phyloP scores from a whole-genome alignment of 2,888 invertebrate genomes.

The Stenichneumon culpator region DNA sequence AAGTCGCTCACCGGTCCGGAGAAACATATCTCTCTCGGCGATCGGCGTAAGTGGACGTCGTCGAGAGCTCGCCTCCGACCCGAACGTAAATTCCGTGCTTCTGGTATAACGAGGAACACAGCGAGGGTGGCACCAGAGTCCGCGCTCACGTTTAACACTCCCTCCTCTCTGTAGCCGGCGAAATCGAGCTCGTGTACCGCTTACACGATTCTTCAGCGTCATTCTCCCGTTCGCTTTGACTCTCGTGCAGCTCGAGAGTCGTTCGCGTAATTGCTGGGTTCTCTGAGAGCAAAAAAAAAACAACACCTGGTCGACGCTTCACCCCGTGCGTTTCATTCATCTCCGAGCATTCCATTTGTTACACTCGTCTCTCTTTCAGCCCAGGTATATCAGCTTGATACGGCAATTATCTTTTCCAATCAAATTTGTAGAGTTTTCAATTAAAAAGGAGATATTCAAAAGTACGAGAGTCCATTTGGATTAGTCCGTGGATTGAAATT shows the following conservation, averaged over 20 bases:
- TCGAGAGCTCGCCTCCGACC: conserved; percentile 11
- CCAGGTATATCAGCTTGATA: not conserved
- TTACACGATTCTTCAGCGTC: conserved; percentile 26
- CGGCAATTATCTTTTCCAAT: not conserved
- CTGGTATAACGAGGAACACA: not conserved
- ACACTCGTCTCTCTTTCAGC: not conserved
- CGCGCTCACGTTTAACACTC: conserved; percentile 5
- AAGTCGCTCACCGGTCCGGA: conserved; percentile 15
- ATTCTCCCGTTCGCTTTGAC: conserved; percentile 17
- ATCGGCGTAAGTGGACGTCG: conserved; percentile 51
- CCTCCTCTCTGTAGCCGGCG: conserved; percentile 1
- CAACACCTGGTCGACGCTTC: conserved; percentile 58
- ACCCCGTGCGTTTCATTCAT: conserved; percentile 62
- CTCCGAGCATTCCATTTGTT: conserved; percentile 37
- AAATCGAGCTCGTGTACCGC: conserved; percentile 50
- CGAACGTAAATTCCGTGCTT: conserved; percentile 39
- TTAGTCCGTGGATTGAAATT: not conserved
- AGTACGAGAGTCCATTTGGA: not conserved
- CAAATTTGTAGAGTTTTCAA: too few relatives aligned
- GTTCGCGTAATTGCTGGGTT: conserved; percentile 64
- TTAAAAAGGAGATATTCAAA: too few relatives aligned
- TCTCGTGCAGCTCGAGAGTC: conserved; percentile 59
- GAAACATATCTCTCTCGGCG: conserved; percentile 41
- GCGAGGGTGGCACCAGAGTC: not conserved
- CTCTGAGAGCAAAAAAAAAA: conserved; percentile 42